Evolutionary conservation across 1,140 invertebrate genomes (phyloP), one percentile per base, ranked within the genome.

Genomic region (Aphelinus certus): DNA sequence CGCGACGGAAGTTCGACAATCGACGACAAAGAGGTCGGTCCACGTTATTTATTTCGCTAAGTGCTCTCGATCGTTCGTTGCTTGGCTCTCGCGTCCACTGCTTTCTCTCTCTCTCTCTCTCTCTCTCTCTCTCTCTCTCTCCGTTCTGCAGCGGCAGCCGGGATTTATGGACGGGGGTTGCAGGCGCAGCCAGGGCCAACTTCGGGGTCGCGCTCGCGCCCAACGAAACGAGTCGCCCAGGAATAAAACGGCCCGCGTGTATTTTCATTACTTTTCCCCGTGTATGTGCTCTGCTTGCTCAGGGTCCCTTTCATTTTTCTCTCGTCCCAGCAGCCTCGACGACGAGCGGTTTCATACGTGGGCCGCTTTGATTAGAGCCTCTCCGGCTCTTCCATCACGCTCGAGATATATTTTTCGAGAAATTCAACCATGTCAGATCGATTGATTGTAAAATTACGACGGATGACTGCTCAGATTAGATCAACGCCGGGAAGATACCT

Each of bases 21-120:
- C 81, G 84, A 83, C 83, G 84, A 85, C 85, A 86, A 85, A 86
- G 84, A 85, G 83, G 82, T 82, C 80, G 81, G 77, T 77, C 79
- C 73, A 73, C 78, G 84, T 85, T 86, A 85, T 86, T 86, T 86
- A 85, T 86, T 85, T 85, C 84, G 77, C 82, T 85, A 85, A 86
- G 85, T 85, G 84, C 84, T 86, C 83, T 81, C 82, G 81, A 85
- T 84, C 85, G 83, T 84, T 84, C 81, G 82, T 82, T 83, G 82
- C 84, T 84, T 6, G 51, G 51, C 81, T 82, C 80, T 79, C 72
- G 81, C 76, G 7, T 81, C 26, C 26, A 26, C 26, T 26, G 26
- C 26, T 26, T 26, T 26, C 26, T 26, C 78, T 79, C 76, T 80
- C 26, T 47, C 60, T 57, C 55, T 26, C 58, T 55, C 65, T 26